Base-by-base conservation (phyloP, 2,113 vertebrate genomes). In the Pseudopodoces humilis region DNA sequence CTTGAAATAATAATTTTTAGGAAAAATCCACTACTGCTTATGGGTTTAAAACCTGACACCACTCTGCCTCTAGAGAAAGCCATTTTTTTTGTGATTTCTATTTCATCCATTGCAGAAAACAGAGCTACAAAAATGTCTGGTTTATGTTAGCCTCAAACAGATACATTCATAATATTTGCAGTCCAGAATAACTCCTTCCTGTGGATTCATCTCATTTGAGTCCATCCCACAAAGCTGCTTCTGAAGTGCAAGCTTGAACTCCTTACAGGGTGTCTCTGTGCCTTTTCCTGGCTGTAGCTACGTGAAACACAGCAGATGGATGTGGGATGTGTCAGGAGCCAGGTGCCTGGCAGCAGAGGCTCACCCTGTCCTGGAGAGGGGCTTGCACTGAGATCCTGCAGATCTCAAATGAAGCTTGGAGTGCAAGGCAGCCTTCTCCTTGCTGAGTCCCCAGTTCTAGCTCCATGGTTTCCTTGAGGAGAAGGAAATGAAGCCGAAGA, bases 201-300 rank as follows among this genome's bases (percentile, higher is more conserved):
- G 15, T 62, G 20, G 49, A 28, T n/a, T 18, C 63, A 10, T 76
- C 24, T 76, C 11, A 3, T 82, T 60, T 27, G 67, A 28, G 47
- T 28, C 49, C 86, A 18, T 76, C 37, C 67, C 33, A 4, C 17
- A 16, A 44, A 64, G 44, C 58, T 79, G 27, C 77, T 70, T 7
- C 4, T 3, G 30, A 50, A 78, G 27, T 2, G 21, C 7, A 6
- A 4, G 18, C 50, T 44, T 0, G 0, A 50, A 8, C 83, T 37
- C 25, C 49, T 68, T 31, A 16, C 15, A 13, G 68, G 43, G 39
- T 3, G 13, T 47, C 60, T 62, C 23, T 9, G 1, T 44, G 11
- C 49, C 53, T 59, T 83, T 35, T 76, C 60, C 78, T 72, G 82
- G 52, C 75, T 80, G 14, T 23, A 6, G 28, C 41, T 56, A 0